Evolutionary conservation across 2,797 vertebrate species (phyloP).

Genomic region (Xenopus petersii): DNA sequence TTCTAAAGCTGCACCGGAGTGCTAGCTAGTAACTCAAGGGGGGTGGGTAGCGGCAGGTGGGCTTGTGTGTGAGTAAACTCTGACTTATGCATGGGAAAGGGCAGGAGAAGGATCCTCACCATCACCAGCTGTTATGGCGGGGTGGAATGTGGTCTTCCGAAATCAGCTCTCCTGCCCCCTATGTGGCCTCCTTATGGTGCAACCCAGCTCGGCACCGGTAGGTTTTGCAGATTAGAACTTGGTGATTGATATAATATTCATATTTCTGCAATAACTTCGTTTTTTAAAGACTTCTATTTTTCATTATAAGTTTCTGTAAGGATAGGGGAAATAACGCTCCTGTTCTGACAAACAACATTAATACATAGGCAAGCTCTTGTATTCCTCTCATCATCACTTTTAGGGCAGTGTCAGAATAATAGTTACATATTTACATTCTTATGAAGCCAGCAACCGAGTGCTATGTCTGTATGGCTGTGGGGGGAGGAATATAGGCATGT

Average conservation of each 20-base stretch:
- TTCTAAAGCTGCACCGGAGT: slow-evolving; percentile 85
- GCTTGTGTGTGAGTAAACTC: not conserved
- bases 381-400: no score
- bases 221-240: not conserved
- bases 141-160: not conserved
- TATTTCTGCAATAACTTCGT: not conserved
- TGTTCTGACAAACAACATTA: no score
- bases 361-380: no score
- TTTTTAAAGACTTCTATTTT: not conserved
- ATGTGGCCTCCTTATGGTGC: not conserved
- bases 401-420: no score
- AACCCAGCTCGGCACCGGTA: not conserved
- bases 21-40: slow-evolving; percentile 75
- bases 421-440: no score
- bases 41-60: not conserved
- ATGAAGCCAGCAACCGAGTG: no score
- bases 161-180: not conserved
- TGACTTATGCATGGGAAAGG: not conserved
- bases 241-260: not conserved
- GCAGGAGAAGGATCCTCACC: not conserved
- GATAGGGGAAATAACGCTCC: not conserved
- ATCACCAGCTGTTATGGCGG: not conserved
- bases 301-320: not conserved
- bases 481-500: no score
- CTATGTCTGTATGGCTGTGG: no score